Evolutionary conservation across 2,797 vertebrate species (phyloP).

Genomic region (Spheniscus humboldti): DNA sequence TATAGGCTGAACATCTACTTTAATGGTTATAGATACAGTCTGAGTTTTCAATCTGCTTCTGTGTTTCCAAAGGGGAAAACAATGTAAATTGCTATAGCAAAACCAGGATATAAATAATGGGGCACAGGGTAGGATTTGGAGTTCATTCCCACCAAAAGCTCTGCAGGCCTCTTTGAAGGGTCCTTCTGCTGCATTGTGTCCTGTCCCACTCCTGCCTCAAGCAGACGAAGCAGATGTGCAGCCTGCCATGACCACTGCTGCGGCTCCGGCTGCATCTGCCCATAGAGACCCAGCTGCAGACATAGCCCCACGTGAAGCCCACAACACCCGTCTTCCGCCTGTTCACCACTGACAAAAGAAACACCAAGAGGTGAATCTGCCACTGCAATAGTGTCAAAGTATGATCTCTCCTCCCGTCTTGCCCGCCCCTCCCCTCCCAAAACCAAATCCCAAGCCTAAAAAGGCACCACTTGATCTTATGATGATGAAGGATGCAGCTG

Average conservation of each 20-base stretch:
- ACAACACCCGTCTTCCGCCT: neutral
- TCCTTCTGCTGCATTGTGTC: neutral
- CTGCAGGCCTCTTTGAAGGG: neutral
- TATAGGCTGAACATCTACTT: conserved; percentile 52
- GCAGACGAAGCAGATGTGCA: neutral
- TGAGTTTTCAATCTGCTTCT: conserved; percentile 59
- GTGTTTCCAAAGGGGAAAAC: neutral
- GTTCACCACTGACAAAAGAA: accelerated
- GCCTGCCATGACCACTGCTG: neutral
- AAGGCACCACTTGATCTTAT: accelerated
- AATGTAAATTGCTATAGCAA: conserved; percentile 9
- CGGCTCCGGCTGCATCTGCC: neutral
- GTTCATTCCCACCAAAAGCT: neutral
- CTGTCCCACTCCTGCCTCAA: neutral
- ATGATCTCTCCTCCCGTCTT: accelerated
- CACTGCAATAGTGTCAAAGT: accelerated
- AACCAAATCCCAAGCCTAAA: neutral
- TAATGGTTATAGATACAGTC: conserved; percentile 58
- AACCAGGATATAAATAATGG: neutral
- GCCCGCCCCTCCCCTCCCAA: accelerated
- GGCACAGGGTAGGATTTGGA: neutral
- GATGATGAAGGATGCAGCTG: accelerated
- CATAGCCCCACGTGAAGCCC: neutral
- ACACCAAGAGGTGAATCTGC: accelerated
- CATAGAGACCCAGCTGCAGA: neutral